A percentile compares a stretch with the other conserved stretches of the same genome.
Conservation (phyloP, 2,888 invertebrate species). For the Erpobdella octoculata region DNA sequence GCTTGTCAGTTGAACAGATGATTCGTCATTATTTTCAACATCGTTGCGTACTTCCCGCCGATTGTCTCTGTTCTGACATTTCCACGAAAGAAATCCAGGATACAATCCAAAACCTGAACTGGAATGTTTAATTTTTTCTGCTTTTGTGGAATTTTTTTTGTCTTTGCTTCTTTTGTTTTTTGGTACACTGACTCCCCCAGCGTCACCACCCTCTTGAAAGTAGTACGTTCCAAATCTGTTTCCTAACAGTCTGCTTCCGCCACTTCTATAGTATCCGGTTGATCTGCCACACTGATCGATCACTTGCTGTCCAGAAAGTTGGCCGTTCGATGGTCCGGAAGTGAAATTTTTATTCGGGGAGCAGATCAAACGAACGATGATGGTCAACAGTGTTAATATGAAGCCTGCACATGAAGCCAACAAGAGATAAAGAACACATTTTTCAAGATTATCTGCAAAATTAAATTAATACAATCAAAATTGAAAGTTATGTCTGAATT, state of each 20-base stretch:
- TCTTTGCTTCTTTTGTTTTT: not conserved
- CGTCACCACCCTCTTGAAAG: not conserved
- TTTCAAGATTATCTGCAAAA: conserved; percentile 25
- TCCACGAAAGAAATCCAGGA: not conserved
- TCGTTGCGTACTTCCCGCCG: not conserved
- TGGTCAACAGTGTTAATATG: conserved; percentile 22
- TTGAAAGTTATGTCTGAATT: not conserved
- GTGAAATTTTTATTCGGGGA: not conserved
- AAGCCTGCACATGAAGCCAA: conserved; percentile 23
- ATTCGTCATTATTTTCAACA: not conserved
- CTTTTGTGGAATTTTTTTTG: not conserved
- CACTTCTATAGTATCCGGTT: not conserved
- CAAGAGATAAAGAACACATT: conserved; percentile 22
- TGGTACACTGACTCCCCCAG: not conserved
- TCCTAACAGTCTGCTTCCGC: not conserved
- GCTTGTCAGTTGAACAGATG: conserved; percentile 22
- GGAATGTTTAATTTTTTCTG: not conserved
- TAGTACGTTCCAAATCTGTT: conserved; percentile 8
- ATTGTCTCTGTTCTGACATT: not conserved
- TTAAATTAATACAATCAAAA: too few species aligned
- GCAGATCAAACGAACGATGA: conserved; percentile 19
- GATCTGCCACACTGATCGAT: not conserved
- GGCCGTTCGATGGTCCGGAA: not conserved
- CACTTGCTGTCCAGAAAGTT: not conserved
- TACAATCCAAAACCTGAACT: conserved; percentile 6